Evolutionary conservation across 2,113 vertebrate species (phyloP), one percentile per base, ranked within the genome.

Genomic region (Heterocephalus glaber): DNA sequence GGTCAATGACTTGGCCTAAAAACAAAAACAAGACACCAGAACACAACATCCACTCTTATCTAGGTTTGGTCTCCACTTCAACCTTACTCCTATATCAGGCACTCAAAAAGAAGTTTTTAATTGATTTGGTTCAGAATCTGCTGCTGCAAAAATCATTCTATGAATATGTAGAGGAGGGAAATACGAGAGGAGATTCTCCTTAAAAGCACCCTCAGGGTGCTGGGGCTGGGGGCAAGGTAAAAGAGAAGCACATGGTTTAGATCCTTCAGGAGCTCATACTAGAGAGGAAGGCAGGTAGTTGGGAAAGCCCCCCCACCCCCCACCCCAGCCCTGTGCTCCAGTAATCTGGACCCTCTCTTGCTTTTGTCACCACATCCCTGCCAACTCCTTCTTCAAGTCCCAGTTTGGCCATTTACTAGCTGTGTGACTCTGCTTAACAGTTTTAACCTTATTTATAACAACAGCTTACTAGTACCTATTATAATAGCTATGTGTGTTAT

Each of bases 11-110:
- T 86, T 95, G 44, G 44, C 81, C 56, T 80, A 65, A 79, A 95
- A 94, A 81, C 28, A 81, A 95, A 93, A 95, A 86, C n/a, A 94
- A 93, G 47, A 26, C 66, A 86, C 41, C 13, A n/a, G 47, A 89
- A 89, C 22, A 41, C 41, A 93, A 33, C 86, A 77, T 74, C 47
- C 13, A 84, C 41, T 91, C 24, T 26, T 72, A 28, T 30, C 47
- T 1, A 85, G 49, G 44, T 35, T 87, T 58, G 20, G 61, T 86
- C 35, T 86, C 19, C 52, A 74, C 20, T 52, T 86, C 72, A 49
- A 17, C 41, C 61, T 52, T 49, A 86, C 26, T 12, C 33, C 54
- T 38, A 86, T 13, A 79, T 35, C 47, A 95, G 26, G 60, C 58
- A 93, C 79, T 89, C 66, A 54, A 24, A 86, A 93, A 74, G 72